A percentile compares a stretch with the other conserved stretches of the same genome.
phyloP scores from a whole-genome alignment of 1,140 invertebrate genomes.

The Drosophila burlai region DNA sequence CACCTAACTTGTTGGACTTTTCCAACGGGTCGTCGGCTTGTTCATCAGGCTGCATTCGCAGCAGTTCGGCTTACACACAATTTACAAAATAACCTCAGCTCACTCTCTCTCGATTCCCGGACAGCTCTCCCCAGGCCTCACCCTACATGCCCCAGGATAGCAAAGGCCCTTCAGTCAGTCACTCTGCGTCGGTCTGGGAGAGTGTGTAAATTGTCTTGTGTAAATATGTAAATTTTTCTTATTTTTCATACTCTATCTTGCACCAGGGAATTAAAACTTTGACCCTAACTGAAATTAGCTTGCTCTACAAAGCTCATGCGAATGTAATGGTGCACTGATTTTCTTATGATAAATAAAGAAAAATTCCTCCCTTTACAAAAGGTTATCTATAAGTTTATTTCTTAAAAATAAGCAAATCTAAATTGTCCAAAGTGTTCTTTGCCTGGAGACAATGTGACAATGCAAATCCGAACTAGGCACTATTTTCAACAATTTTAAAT shows the following conservation, averaged over 20 bases:
- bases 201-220: conserved; percentile 79
- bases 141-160: neutral
- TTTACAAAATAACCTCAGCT: conserved; percentile 69
- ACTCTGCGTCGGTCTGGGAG: conserved; percentile 24
- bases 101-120: conserved; percentile 26
- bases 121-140: neutral
- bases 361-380: no score
- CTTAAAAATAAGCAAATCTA: no score
- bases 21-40: conserved; percentile 57
- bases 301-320: neutral
- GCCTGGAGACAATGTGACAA: no score
- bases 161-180: conserved; percentile 43
- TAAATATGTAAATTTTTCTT: conserved; percentile 75
- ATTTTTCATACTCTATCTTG: conserved; percentile 25
- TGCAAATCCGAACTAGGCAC: neutral
- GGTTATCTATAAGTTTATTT: no score
- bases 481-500: neutral
- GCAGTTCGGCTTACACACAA: conserved; percentile 79
- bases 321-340: neutral
- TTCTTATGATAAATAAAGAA: neutral
- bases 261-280: neutral
- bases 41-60: conserved; percentile 56
- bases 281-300: neutral
- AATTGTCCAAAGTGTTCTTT: no score
- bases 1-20: conserved; percentile 74